These are phyloP conservation scores for Phania funesta DNA, from an alignment of 2,888 invertebrate species.

Conservation along the genomic window DNA sequence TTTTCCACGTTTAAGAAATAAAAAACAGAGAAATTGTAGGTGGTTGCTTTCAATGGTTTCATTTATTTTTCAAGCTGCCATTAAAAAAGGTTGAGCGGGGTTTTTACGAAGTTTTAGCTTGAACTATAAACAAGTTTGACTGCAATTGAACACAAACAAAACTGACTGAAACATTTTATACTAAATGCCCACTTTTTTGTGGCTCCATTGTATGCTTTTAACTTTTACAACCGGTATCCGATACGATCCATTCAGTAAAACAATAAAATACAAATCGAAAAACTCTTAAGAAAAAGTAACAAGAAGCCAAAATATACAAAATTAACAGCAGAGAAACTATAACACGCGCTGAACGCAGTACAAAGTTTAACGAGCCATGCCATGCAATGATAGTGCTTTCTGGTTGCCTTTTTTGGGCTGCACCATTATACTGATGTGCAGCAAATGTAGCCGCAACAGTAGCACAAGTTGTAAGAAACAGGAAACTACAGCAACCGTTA, in stretches of 20 bases:
- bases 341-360: constrained; percentile 46
- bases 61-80: constrained; percentile 8
- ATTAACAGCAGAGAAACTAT: constrained; percentile 52
- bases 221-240: neutral
- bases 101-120: neutral
- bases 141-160: neutral
- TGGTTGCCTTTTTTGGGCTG: neutral
- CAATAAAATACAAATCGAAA: neutral
- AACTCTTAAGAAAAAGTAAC: neutral
- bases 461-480: constrained; percentile 46
- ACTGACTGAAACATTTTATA: constrained; percentile 8
- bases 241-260: neutral
- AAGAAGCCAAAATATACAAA: neutral
- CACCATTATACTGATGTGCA: constrained; percentile 12
- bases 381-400: neutral
- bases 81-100: neutral
- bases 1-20: constrained; percentile 27
- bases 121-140: constrained; percentile 21
- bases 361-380: constrained; percentile 52
- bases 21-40: constrained; percentile 39
- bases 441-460: constrained; percentile 18
- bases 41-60: constrained; percentile 42
- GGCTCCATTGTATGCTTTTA: neutral
- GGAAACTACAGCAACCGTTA: constrained; percentile 66
- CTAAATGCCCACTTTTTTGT: neutral